Evolutionary conservation across 2,888 invertebrate genomes (phyloP).

Genomic region (Subacronicta megacephala): DNA sequence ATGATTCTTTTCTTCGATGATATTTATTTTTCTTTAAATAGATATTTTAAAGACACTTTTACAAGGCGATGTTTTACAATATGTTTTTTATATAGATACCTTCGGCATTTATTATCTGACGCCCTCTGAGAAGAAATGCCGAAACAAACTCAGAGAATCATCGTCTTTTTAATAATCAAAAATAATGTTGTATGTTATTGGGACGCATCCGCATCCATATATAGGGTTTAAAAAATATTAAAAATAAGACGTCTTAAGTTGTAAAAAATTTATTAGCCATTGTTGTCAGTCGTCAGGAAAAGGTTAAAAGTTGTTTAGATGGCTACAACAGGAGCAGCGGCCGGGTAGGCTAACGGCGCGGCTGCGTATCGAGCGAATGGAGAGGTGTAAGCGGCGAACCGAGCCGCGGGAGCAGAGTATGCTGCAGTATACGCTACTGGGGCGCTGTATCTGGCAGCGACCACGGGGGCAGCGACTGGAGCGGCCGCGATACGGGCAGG

Average conservation of each 20-base stretch:
- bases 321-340: slow-evolving; percentile 72
- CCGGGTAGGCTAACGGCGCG: slow-evolving; percentile 66
- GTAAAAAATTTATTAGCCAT: slow-evolving; percentile 72
- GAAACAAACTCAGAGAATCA: no score
- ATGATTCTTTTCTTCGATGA: no score
- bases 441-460: slow-evolving; percentile 66
- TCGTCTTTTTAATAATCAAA: no score
- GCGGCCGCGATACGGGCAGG: slow-evolving; percentile 68
- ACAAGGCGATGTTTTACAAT: no score
- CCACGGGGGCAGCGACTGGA: slow-evolving; percentile 69
- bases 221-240: no score
- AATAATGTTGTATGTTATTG: no score
- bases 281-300: slow-evolving; percentile 65
- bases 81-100: no score
- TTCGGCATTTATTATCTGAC: no score
- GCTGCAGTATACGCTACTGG: slow-evolving; percentile 59
- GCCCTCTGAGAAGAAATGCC: no score
- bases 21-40: no score
- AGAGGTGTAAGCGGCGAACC: slow-evolving; percentile 62
- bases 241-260: neutral
- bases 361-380: slow-evolving; percentile 49
- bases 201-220: no score
- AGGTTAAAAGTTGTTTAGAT: slow-evolving; percentile 60
- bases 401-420: slow-evolving; percentile 55
- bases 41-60: no score